Base-by-base conservation (phyloP, 2,888 invertebrate species). In the Biston stratarius region DNA sequence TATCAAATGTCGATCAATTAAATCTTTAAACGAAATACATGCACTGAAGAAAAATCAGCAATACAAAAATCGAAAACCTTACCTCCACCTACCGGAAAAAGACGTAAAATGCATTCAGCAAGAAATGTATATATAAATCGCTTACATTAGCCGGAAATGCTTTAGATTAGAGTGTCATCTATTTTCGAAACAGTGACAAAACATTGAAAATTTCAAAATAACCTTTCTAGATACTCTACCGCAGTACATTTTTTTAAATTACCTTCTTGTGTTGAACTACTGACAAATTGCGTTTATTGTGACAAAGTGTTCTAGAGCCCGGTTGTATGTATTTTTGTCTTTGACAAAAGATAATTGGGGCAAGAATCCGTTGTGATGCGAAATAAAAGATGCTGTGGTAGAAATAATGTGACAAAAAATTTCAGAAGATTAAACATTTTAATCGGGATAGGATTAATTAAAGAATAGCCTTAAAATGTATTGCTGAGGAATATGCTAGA, bases 271-370 rank as follows among this genome's bases (percentile, higher is more conserved):
- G 15, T 15, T 12, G 11, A 11, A 40, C 40, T 11, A 33, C 5
- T 42, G 9, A 24, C n/a, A 0, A 12, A 8, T 36, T 44, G 14
- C 7, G 6, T 15, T 51, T 45, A 56, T 42, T 62, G 40, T 53
- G 42, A 60, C 60, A 65, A 15, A 48, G 53, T 48, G 12, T n/a
- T n/a, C 24, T 52, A 10, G 38, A 53, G 9, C 34, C 34, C 11
- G 45, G n/a, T 6, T 24, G 3, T 24, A 24, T 24, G 24, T 69
- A 68, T 61, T 67, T 64, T 57, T 58, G 47, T 58, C 40, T n/a
- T 14, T 8, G 24, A 38, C n/a, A 1, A 12, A 47, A 51, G 9
- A 58, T 66, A 70, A 73, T 70, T 67, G 63, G 73, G 61, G 36
- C 73, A 53, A 47, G 59, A 67, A 61, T 64, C 38, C 52, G 38